These are phyloP conservation scores for Hyles euphorbiae DNA, from an alignment of 1,140 invertebrate species.

Conservation along the genomic window DNA sequence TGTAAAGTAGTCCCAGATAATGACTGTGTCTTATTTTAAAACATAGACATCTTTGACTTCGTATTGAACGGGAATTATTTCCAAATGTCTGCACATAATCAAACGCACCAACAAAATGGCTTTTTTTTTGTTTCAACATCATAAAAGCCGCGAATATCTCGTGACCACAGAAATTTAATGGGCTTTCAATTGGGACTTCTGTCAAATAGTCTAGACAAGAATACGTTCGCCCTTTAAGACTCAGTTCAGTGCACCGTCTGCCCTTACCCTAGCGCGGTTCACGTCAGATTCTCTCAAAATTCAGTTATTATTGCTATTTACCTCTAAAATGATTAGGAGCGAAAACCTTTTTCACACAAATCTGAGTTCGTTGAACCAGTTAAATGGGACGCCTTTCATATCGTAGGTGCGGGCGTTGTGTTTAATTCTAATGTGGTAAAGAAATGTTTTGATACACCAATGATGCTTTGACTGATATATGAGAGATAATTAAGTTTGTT, in stretches of 20 bases:
- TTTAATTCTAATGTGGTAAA: too few relatives aligned
- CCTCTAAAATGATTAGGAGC: background rate
- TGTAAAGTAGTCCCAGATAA: too few relatives aligned
- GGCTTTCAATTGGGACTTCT: background rate
- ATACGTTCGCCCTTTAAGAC: constrained; percentile 23
- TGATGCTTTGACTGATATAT: too few relatives aligned
- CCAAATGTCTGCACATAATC: too few relatives aligned
- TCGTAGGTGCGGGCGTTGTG: background rate
- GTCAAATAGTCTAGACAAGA: constrained; percentile 23
- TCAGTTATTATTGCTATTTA: constrained; percentile 4
- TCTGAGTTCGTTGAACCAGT: background rate
- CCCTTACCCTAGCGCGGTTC: constrained; percentile 13
- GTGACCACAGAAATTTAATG: background rate
- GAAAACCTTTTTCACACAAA: constrained; percentile 1
- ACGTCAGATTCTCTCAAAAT: constrained; percentile 9
- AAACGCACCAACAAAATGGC: too few relatives aligned
- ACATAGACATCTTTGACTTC: too few relatives aligned
- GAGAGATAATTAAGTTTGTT: too few relatives aligned
- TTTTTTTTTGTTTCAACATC: background rate
- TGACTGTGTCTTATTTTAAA: too few relatives aligned
- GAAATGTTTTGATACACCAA: background rate
- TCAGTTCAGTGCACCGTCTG: constrained; percentile 33
- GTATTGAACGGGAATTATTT: too few relatives aligned
- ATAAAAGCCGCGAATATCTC: too few relatives aligned
- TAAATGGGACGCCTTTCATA: background rate